These are phyloP conservation scores for Monopis laevigella DNA, from an alignment of 2,888 invertebrate genomes.

Conservation along the genomic window DNA sequence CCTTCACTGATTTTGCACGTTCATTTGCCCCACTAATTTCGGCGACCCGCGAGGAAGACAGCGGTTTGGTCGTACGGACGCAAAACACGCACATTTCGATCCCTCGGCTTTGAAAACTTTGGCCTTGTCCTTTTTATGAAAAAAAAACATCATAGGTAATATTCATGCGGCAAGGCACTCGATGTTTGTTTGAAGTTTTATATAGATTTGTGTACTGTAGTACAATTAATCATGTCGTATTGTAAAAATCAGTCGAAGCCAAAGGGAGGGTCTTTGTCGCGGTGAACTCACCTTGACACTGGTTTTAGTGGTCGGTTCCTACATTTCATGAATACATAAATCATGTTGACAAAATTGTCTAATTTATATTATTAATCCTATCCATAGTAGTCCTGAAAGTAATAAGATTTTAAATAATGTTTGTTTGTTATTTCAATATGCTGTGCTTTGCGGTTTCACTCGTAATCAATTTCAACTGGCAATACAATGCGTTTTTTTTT, in stretches of 20 bases:
- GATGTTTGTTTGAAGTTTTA: background rate
- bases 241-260: conserved; percentile 2
- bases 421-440: too few species aligned
- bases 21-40: conserved; percentile 24
- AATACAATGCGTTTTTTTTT: too few species aligned
- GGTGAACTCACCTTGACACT: too few species aligned
- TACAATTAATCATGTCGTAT: conserved; percentile 5
- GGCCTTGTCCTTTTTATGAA: background rate
- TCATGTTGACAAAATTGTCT: too few species aligned
- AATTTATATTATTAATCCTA: too few species aligned
- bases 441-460: too few species aligned
- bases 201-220: background rate
- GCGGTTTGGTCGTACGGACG: background rate
- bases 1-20: conserved; percentile 57
- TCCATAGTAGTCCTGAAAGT: too few species aligned
- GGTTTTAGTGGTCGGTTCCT: too few species aligned
- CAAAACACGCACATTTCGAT: conserved; percentile 8
- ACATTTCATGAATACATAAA: too few species aligned
- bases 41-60: conserved; percentile 1
- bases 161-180: background rate
- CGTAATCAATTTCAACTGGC: too few species aligned
- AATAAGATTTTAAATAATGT: too few species aligned
- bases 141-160: background rate
- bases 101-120: background rate
- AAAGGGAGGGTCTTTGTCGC: too few species aligned